A percentile compares a stretch with the other conserved stretches of the same genome.
These are phyloP conservation scores for Perca schrenkii DNA, from an alignment of 2,113 vertebrate species.

Conservation along the genomic window DNA sequence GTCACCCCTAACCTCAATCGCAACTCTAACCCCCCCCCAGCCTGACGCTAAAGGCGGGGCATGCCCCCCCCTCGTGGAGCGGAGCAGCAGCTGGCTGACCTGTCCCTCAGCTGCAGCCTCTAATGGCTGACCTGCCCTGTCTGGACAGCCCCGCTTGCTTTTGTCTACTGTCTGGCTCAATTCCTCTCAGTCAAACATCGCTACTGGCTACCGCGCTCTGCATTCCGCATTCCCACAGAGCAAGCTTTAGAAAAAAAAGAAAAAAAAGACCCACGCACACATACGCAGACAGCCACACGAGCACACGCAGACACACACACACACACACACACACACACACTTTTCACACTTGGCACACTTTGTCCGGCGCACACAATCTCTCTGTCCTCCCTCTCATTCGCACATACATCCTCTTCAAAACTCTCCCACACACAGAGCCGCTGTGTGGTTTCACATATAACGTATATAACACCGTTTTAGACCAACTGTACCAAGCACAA, in stretches of 20 bases:
- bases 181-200: constrained; percentile 84
- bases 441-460: constrained; percentile 23
- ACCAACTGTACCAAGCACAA: constrained; percentile 24
- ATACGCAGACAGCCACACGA: background rate
- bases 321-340: constrained; percentile 2
- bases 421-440: constrained; percentile 51
- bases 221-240: constrained; percentile 78
- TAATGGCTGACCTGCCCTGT: constrained; percentile 90
- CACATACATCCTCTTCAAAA: constrained; percentile 56
- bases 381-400: constrained; percentile 4
- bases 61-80: constrained; percentile 61
- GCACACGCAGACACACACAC: constrained; percentile 13
- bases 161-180: constrained; percentile 96
- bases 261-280: background rate
- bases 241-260: constrained; percentile 36
- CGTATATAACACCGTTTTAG: constrained; percentile 17
- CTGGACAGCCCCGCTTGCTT: constrained; percentile 91
- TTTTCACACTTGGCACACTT: constrained; percentile 62
- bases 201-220: constrained; percentile 66
- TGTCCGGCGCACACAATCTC: constrained; percentile 48
- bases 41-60: constrained; percentile 41
- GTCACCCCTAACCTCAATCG: constrained; percentile 82
- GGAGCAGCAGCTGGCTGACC: constrained; percentile 91
- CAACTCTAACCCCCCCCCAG: constrained; percentile 40
- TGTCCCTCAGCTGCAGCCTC: constrained; percentile 85